Conservation (phyloP, 2,113 vertebrate species). For the Neolamprologus tretocephalus region DNA sequence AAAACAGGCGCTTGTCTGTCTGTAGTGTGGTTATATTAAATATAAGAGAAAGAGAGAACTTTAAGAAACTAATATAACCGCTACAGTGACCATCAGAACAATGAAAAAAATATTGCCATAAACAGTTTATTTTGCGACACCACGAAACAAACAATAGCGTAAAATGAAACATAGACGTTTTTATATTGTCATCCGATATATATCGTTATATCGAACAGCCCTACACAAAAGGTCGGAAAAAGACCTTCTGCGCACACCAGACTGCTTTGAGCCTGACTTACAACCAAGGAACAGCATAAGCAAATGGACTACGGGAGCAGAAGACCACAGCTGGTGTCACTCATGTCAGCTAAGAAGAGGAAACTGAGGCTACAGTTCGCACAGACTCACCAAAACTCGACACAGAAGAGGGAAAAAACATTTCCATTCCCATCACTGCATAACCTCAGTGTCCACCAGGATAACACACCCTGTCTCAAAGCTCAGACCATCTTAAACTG, state of each 20-base stretch:
- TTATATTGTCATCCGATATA: too few relatives aligned
- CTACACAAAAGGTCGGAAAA: too few relatives aligned
- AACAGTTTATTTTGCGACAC: too few relatives aligned
- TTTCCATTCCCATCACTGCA: rapidly evolving
- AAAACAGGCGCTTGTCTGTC: too few relatives aligned
- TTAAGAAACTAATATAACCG: too few relatives aligned
- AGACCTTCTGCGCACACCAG: rapidly evolving
- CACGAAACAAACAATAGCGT: too few relatives aligned
- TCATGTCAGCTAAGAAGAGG: neutral
- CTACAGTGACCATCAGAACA: too few relatives aligned
- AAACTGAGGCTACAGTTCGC: neutral
- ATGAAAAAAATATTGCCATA: too few relatives aligned
- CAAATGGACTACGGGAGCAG: neutral
- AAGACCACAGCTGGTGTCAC: neutral
- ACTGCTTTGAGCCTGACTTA: neutral
- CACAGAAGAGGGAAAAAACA: neutral
- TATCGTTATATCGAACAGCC: too few relatives aligned
- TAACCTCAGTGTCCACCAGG: neutral
- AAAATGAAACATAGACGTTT: too few relatives aligned
- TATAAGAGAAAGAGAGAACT: too few relatives aligned
- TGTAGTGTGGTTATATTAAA: too few relatives aligned
- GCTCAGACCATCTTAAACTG: neutral
- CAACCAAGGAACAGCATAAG: neutral
- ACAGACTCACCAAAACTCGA: neutral
- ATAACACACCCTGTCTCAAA: neutral